Evolutionary conservation across 1,140 invertebrate species (phyloP).

Genomic region (Cryptotermes secundus): DNA sequence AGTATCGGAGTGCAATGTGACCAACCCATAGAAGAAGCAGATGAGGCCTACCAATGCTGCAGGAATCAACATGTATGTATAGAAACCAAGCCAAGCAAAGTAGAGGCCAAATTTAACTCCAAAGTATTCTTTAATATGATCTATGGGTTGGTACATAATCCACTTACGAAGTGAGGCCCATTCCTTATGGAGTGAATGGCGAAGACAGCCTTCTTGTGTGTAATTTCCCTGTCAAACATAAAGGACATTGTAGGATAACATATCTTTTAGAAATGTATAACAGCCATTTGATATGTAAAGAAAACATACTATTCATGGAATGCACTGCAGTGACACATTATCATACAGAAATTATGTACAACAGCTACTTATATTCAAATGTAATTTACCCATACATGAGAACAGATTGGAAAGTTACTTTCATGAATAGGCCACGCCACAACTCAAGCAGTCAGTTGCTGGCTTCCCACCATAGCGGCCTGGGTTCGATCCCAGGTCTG

Average conservation of each 20-base stretch:
- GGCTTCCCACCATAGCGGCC: too few relatives aligned
- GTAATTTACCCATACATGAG: too few relatives aligned
- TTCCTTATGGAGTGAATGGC: conserved; percentile 75
- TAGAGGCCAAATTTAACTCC: conserved; percentile 88
- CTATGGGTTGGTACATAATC: conserved; percentile 84
- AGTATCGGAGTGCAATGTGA: conserved; percentile 69
- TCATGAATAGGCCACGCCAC: too few relatives aligned
- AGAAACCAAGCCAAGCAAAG: conserved; percentile 97
- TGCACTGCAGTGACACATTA: too few relatives aligned
- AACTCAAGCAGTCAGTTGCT: too few relatives aligned
- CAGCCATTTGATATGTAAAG: too few relatives aligned
- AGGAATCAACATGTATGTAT: conserved; percentile 89
- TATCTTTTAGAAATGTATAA: neutral
- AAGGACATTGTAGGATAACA: neutral
- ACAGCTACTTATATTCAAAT: too few relatives aligned
- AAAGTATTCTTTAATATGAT: conserved; percentile 88
- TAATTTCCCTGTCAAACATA: conserved; percentile 63
- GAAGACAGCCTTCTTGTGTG: conserved; percentile 63
- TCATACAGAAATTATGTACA: too few relatives aligned
- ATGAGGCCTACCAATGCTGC: conserved; percentile 80
- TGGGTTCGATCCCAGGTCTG: too few relatives aligned
- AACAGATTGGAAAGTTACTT: too few relatives aligned
- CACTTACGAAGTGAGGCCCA: conserved; percentile 83
- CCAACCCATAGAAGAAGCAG: conserved; percentile 78
- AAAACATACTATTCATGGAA: too few relatives aligned